Conservation (phyloP, 2,113 vertebrate genomes). For the Eidolon helvum region DNA sequence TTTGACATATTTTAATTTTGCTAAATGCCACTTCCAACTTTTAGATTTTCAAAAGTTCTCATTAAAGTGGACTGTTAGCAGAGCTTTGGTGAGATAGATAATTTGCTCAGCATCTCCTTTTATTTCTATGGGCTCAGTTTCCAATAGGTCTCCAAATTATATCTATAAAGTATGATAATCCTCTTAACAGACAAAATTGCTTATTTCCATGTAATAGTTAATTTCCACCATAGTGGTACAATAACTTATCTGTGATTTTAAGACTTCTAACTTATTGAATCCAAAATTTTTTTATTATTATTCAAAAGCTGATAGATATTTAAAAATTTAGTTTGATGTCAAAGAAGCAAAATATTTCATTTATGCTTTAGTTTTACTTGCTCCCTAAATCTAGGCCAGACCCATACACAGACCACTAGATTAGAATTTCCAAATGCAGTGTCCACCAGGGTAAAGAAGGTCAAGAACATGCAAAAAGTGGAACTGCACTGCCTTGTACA, state of each 20-base stretch:
- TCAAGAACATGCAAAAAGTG: neutral
- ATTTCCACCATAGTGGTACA: neutral
- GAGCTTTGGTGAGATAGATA: neutral
- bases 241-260: neutral
- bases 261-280: neutral
- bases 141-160: neutral
- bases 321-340: neutral
- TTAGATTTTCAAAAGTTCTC: neutral
- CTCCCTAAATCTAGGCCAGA: neutral
- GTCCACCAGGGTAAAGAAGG: neutral
- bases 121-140: neutral
- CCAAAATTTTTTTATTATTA: neutral
- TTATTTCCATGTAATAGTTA: neutral
- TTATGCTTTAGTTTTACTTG: neutral
- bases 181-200: neutral
- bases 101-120: neutral
- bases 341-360: constrained; percentile 4
- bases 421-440: neutral
- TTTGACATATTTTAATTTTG: constrained; percentile 31
- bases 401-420: neutral
- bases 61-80: neutral
- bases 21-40: constrained; percentile 31
- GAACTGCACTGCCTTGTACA: neutral
- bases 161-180: neutral
- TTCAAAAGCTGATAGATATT: neutral